These are phyloP conservation scores for Trachops cirrhosus DNA, from an alignment of 2,797 vertebrate species.

Conservation along the genomic window DNA sequence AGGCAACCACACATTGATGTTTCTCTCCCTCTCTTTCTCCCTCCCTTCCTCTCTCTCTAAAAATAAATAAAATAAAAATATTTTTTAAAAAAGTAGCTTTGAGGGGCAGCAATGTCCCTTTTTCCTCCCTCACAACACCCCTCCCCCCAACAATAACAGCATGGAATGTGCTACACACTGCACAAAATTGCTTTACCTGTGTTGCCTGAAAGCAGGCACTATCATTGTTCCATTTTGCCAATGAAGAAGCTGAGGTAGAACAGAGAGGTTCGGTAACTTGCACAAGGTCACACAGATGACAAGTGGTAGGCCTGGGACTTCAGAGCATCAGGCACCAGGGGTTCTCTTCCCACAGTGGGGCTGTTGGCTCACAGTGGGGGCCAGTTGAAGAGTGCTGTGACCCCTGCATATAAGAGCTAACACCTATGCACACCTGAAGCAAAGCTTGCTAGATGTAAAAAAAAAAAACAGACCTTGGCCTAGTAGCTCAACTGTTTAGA, in stretches of 20 bases:
- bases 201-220: neutral
- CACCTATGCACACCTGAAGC: neutral
- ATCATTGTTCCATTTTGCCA: neutral
- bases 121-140: neutral
- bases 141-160: neutral
- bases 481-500: neutral
- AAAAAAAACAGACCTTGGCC: neutral
- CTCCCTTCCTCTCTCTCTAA: too few species aligned
- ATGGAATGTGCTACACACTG: neutral
- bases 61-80: too few species aligned
- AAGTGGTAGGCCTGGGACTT: neutral
- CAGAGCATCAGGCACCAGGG: neutral
- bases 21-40: too few species aligned
- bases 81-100: neutral
- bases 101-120: neutral
- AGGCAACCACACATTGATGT: too few species aligned
- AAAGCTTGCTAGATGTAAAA: neutral
- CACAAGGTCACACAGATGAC: neutral
- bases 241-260: neutral
- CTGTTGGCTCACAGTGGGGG: neutral
- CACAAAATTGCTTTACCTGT: neutral
- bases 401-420: neutral
- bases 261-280: neutral
- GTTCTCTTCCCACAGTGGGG: neutral
- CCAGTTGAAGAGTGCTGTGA: neutral